Conservation (phyloP, 2,888 invertebrate genomes). For the Cremastinae sp. region DNA sequence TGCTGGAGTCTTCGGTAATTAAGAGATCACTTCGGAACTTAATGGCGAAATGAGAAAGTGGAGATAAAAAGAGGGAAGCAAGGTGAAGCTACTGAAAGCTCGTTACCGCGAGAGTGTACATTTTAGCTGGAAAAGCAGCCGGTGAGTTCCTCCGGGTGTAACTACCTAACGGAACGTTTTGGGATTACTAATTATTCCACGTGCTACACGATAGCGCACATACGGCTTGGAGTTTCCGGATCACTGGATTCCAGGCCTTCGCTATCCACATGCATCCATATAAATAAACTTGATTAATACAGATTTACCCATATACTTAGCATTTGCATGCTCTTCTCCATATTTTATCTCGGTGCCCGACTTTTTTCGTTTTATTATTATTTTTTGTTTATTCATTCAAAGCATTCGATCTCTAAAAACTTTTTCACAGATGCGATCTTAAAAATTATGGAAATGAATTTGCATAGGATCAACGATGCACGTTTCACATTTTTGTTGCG, state of each 20-base stretch:
- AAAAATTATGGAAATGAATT: no score
- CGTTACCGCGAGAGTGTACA: slow-evolving; percentile 26
- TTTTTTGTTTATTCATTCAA: no score
- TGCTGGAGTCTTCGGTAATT: no score
- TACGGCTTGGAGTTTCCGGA: slow-evolving; percentile 30
- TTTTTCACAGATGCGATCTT: no score
- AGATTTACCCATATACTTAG: not conserved
- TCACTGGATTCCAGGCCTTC: slow-evolving; percentile 22
- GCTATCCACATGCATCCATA: not conserved
- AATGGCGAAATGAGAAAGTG: not conserved
- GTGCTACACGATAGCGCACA: slow-evolving; percentile 20
- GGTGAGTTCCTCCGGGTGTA: slow-evolving; percentile 26
- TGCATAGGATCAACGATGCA: no score
- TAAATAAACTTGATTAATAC: slow-evolving; percentile 1
- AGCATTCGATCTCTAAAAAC: no score
- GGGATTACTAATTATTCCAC: slow-evolving; percentile 35
- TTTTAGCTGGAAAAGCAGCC: slow-evolving; percentile 5
- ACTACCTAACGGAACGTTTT: slow-evolving; percentile 24
- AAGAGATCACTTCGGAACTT: not conserved
- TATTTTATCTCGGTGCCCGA: no score
- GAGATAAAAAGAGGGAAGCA: not conserved
- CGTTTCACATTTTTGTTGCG: no score
- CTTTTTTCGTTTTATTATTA: no score
- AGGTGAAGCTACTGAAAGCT: slow-evolving; percentile 30
- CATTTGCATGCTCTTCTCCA: not conserved